These are phyloP conservation scores for Vidua macroura DNA, from an alignment of 2,113 vertebrate genomes.

Conservation along the genomic window DNA sequence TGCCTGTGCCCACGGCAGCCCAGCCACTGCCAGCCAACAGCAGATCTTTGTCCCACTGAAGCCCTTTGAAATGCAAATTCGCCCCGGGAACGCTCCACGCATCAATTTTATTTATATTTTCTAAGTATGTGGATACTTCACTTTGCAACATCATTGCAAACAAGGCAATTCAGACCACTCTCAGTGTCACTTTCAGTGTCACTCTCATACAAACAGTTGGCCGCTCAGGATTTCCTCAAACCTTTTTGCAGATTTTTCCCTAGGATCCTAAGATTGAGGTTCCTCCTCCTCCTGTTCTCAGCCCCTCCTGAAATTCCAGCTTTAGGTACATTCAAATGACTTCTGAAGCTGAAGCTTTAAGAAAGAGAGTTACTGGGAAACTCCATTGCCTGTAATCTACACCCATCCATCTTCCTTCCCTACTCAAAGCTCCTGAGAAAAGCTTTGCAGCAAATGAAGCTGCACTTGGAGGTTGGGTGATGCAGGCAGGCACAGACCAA, in stretches of 20 bases:
- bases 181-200: accelerated
- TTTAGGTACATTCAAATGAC: accelerated
- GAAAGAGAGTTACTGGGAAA: accelerated
- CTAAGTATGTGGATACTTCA: accelerated
- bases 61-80: accelerated
- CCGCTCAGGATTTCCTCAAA: accelerated
- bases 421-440: neutral
- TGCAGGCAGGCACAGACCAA: neutral
- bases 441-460: neutral
- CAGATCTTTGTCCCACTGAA: neutral
- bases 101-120: neutral
- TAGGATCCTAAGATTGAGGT: accelerated
- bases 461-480: accelerated
- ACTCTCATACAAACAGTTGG: accelerated
- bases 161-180: accelerated
- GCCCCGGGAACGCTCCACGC: accelerated
- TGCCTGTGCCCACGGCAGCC: neutral
- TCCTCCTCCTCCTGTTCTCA: neutral
- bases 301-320: accelerated
- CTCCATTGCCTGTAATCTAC: no score
- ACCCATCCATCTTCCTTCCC: neutral
- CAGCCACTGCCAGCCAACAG: conserved; percentile 38
- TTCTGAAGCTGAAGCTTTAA: neutral
- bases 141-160: no score
- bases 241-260: neutral